Conservation (phyloP, 2,797 vertebrate species). For the Falco cherrug region DNA sequence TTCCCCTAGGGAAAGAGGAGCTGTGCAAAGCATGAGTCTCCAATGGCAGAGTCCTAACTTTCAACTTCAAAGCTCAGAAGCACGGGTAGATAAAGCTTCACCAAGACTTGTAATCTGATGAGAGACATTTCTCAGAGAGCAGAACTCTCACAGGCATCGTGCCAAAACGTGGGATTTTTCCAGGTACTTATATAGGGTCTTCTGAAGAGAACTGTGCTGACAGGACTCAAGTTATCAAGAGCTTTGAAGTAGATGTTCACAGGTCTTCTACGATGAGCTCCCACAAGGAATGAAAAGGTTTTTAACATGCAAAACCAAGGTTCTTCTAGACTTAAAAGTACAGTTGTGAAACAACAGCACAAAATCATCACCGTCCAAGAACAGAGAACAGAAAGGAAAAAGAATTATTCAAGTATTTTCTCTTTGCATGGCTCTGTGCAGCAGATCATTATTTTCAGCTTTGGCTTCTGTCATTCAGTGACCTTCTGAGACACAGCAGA, state of each 20-base stretch:
- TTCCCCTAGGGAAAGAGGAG: background rate
- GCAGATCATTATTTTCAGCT: background rate
- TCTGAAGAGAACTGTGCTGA: background rate
- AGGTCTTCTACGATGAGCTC: background rate
- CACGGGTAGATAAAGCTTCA: background rate
- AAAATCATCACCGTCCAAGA: background rate
- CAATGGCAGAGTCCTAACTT: background rate
- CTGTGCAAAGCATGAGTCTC: fast-evolving
- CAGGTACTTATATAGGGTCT: background rate
- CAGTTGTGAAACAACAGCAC: background rate
- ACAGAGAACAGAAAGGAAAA: background rate
- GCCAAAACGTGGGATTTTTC: background rate
- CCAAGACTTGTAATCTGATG: background rate
- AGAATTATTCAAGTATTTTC: background rate
- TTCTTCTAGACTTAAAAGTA: background rate
- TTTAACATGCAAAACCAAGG: background rate
- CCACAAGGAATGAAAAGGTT: background rate
- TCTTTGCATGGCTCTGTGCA: background rate
- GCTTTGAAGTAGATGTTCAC: background rate
- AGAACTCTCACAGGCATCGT: fast-evolving
- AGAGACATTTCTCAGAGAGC: background rate
- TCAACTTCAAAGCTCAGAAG: background rate
- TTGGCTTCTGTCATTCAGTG: background rate
- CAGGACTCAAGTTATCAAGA: background rate
- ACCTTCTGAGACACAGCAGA: background rate